phyloP scores from a whole-genome alignment of 2,113 vertebrate species.

The Carollia perspicillata region DNA sequence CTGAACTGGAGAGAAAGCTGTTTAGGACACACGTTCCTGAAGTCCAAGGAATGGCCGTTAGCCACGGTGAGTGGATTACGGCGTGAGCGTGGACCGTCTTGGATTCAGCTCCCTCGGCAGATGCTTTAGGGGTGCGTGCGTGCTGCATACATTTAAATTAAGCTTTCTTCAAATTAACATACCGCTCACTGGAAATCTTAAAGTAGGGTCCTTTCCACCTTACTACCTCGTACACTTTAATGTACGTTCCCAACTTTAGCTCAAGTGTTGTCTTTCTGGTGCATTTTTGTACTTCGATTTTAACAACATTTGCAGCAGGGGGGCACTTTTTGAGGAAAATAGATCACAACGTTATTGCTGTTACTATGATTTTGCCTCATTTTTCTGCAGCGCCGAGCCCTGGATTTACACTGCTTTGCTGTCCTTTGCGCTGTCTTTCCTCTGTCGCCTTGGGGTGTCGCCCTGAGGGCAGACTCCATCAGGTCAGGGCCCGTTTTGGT shows the following conservation, averaged over 20 bases:
- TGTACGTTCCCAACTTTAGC: neutral
- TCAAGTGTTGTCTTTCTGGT: neutral
- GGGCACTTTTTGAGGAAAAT: neutral
- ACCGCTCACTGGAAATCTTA: neutral
- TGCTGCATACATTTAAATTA: neutral
- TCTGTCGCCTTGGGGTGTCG: neutral
- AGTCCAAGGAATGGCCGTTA: neutral
- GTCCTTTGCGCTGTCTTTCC: neutral
- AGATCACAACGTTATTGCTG: neutral
- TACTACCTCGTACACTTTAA: neutral
- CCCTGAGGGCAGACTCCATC: neutral
- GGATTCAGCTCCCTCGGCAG: neutral
- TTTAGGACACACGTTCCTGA: neutral
- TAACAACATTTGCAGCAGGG: neutral
- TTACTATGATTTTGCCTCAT: neutral
- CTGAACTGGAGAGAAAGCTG: neutral
- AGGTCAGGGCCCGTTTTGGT: neutral
- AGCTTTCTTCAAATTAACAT: neutral
- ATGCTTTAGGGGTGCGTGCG: neutral
- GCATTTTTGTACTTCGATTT: neutral
- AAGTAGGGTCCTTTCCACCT: neutral
- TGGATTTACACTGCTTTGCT: neutral
- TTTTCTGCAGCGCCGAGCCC: neutral
- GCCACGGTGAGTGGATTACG: neutral
- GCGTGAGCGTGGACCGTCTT: rapidly evolving